Evolutionary conservation across 1,140 invertebrate genomes (phyloP).

Genomic region (Xylocopa sonorina): DNA sequence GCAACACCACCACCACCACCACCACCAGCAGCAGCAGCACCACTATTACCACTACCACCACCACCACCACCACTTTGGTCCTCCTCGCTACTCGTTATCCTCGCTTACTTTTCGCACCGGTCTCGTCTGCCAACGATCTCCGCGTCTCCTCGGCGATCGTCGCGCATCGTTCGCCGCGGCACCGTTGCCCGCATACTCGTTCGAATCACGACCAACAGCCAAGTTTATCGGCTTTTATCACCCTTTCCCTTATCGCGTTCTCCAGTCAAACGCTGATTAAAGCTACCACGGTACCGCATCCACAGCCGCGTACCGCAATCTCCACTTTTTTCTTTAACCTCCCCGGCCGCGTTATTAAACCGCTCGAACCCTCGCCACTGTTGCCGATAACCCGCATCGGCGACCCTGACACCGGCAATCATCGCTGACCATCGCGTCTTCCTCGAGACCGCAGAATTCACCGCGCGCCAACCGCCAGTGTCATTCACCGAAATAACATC

Average conservation of each 20-base stretch:
- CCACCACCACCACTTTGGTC: slow-evolving; percentile 16
- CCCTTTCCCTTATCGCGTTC: background rate
- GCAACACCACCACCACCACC: no score
- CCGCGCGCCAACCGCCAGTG: slow-evolving; percentile 18
- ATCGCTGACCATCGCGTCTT: slow-evolving; percentile 20
- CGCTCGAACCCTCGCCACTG: slow-evolving; percentile 56
- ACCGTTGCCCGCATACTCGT: background rate
- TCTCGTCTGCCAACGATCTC: background rate
- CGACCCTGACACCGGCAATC: slow-evolving; percentile 43
- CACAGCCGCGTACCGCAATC: background rate
- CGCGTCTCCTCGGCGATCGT: background rate
- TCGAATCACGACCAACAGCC: no score
- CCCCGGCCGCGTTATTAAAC: slow-evolving; percentile 48
- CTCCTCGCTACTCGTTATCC: background rate
- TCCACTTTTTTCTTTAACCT: slow-evolving; percentile 13
- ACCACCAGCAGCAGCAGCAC: no score
- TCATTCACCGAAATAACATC: slow-evolving; percentile 11
- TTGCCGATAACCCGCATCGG: slow-evolving; percentile 51
- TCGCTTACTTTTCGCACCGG: background rate
- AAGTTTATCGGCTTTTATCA: no score
- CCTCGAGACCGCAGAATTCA: slow-evolving; percentile 27
- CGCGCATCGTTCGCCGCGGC: background rate
- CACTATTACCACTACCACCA: background rate
- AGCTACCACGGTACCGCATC: slow-evolving; percentile 27
- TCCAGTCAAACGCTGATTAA: slow-evolving; percentile 62